phyloP scores from a whole-genome alignment of 1,140 invertebrate species.

The Trachymyrmex septentrionalis region DNA sequence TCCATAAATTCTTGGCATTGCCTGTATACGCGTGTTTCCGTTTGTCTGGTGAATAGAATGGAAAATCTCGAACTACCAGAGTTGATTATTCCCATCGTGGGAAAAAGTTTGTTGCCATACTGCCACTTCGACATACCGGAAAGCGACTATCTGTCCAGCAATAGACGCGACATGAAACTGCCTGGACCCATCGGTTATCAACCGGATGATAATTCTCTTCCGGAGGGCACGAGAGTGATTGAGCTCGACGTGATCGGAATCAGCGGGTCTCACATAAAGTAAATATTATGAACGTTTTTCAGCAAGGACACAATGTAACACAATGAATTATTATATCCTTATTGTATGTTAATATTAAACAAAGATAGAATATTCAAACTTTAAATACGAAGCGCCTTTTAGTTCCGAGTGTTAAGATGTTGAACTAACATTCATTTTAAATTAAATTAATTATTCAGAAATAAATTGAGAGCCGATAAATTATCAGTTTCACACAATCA shows the following conservation, averaged over 20 bases:
- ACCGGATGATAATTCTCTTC: conserved; percentile 77
- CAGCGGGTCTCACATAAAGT: conserved; percentile 78
- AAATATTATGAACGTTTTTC: background rate
- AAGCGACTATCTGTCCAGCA: conserved; percentile 86
- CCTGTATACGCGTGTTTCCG: background rate
- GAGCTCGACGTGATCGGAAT: conserved; percentile 87
- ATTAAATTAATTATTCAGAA: too few species aligned
- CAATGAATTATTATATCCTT: too few species aligned
- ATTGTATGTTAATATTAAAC: too few species aligned
- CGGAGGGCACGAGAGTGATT: conserved; percentile 83
- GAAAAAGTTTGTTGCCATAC: conserved; percentile 86
- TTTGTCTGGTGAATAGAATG: conserved; percentile 69
- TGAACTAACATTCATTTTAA: too few species aligned
- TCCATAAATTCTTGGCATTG: background rate
- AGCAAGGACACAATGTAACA: too few species aligned
- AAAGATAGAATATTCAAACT: too few species aligned
- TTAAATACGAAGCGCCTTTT: too few species aligned
- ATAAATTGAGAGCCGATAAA: too few species aligned
- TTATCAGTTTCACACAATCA: too few species aligned
- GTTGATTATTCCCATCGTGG: conserved; percentile 74
- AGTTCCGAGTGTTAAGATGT: too few species aligned
- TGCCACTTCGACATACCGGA: conserved; percentile 87
- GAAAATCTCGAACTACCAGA: conserved; percentile 72
- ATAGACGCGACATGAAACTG: conserved; percentile 80
- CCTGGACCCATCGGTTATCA: conserved; percentile 67